Evolutionary conservation across 2,113 vertebrate species (phyloP).

Genomic region (Nyctereutes procyonoides): DNA sequence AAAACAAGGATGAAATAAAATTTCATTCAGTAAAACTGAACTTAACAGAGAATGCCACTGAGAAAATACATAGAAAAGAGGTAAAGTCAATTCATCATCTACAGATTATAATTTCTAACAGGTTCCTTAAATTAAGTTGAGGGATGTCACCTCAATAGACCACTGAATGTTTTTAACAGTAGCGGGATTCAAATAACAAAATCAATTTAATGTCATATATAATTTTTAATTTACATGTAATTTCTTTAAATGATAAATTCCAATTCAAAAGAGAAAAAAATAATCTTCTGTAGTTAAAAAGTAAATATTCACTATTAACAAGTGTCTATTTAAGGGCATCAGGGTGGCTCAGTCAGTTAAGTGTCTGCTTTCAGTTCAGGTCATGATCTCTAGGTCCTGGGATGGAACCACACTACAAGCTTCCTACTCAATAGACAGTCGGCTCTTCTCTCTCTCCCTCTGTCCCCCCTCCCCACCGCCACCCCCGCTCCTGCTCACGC

Average conservation of each 20-base stretch:
- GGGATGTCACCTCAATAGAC: not conserved
- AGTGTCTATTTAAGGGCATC: not conserved
- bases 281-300: not conserved
- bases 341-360: too few species aligned
- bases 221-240: slow-evolving; percentile 10
- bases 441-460: too few species aligned
- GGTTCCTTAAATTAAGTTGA: not conserved
- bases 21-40: not conserved
- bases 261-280: not conserved
- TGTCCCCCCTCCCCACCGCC: too few species aligned
- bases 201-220: not conserved
- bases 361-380: too few species aligned
- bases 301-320: not conserved
- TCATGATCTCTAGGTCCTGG: too few species aligned
- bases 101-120: not conserved
- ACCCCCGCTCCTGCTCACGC: too few species aligned
- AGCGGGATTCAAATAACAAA: not conserved
- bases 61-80: slow-evolving; percentile 20
- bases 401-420: too few species aligned
- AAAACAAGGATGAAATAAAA: not conserved
- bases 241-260: slow-evolving; percentile 18
- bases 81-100: not conserved
- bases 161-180: not conserved
- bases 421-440: too few species aligned
- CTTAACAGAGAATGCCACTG: not conserved